Evolutionary conservation across 2,113 vertebrate genomes (phyloP).

Genomic region (Lamprologus speciosus): DNA sequence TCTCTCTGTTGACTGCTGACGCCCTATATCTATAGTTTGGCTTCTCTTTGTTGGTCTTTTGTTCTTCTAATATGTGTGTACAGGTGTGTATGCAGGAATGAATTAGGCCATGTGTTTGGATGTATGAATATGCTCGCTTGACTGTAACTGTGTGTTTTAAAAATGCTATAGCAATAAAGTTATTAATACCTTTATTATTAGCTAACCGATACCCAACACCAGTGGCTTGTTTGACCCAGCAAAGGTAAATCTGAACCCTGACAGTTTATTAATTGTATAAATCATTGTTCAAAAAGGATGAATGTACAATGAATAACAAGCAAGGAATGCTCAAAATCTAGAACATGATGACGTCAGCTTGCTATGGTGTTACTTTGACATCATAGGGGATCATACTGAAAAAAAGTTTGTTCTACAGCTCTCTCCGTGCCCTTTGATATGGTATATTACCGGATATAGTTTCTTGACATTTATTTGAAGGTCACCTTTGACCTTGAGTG

Average conservation of each 20-base stretch:
- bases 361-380: neutral
- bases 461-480: neutral
- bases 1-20: neutral
- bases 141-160: neutral
- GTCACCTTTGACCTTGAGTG: neutral
- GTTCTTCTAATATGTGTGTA: neutral
- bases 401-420: neutral
- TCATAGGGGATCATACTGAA: neutral
- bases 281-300: neutral
- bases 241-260: neutral
- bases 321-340: neutral
- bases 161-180: neutral
- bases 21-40: neutral
- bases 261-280: neutral
- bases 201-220: neutral
- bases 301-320: neutral
- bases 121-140: rapidly evolving
- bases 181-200: neutral
- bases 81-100: neutral
- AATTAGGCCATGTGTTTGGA: neutral
- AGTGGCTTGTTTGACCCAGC: neutral
- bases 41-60: neutral
- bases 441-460: neutral
- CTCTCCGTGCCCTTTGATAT: neutral
- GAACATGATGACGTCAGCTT: neutral